Evolutionary conservation across 2,113 vertebrate species (phyloP), one percentile per base, ranked within the genome.

Genomic region (Aptenodytes forsteri): DNA sequence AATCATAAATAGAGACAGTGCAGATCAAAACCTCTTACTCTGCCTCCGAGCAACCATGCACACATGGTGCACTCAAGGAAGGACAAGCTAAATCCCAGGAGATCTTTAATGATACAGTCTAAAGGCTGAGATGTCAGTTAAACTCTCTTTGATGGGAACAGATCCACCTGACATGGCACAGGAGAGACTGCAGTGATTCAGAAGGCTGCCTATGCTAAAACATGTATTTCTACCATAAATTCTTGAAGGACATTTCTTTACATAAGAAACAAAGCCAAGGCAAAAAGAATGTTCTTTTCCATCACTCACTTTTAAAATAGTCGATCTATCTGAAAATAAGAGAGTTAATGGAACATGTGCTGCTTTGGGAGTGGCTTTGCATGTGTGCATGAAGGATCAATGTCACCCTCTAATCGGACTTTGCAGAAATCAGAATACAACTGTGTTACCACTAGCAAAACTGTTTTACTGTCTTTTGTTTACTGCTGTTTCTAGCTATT

Each of bases 1-100:
- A 95, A 89, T 97, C 94, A 96, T 92, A 94, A 96, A 97, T 64
- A 95, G 95, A 93, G 94, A 95, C 94, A 95, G 44, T 25, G 34
- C 65, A 94, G 90, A 93, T 89, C 89, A 92, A 97, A 97, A 83
- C 83, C 34, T 71, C 72, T 83, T 55, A 10, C 30, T 92, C 38
- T 92, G 80, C 89, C 97, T 96, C 36, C 21, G 4, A 93, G 96
- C 88, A 89, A 52, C 69, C 86, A 47, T 3, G 69, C n/a, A 78
- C 47, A 82, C 47, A 17, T 25, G 77, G 71, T 75, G 47, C 69
- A 69, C 42, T 92, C 83, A 34, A 89, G 46, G 92, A 86, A 73
- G 83, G 93, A 95, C 86, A 92, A 84, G 76, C 29, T 95, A 92
- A 93, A 96, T 91, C 89, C 81, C 65, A 64, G 82, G 52, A 91